Conservation (phyloP, 2,888 invertebrate genomes). For the Octodonta nipae region DNA sequence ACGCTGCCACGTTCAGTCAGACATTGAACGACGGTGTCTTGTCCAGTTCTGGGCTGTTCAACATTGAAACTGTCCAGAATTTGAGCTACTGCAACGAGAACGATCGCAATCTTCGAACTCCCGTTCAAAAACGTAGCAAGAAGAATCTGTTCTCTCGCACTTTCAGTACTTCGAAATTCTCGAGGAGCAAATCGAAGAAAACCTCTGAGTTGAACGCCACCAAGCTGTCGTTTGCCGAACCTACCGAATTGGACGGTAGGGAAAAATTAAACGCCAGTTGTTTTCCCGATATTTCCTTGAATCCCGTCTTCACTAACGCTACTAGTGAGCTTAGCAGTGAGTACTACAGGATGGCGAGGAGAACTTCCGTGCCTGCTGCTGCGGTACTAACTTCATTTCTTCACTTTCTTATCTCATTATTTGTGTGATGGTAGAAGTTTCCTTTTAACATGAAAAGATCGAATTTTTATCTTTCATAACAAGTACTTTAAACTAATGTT, state of each 20-base stretch:
- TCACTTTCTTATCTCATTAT: conserved; percentile 12
- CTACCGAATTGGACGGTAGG: conserved; percentile 17
- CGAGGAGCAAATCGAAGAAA: conserved; percentile 20
- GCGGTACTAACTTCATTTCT: conserved; percentile 36
- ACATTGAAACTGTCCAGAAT: conserved; percentile 29
- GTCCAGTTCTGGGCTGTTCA: conserved; percentile 31
- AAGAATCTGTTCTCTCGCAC: conserved; percentile 31
- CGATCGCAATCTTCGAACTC: too few species aligned
- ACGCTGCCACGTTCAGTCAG: conserved; percentile 22
- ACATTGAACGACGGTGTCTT: conserved; percentile 29
- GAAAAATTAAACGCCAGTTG: conserved; percentile 29
- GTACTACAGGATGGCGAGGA: conserved; percentile 23
- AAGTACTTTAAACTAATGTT: too few species aligned
- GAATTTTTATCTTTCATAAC: too few species aligned
- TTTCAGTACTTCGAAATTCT: conserved; percentile 31
- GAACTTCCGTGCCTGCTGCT: conserved; percentile 28
- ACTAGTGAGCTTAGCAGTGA: conserved; percentile 20
- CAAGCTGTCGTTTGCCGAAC: conserved; percentile 24
- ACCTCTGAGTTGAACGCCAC: conserved; percentile 23
- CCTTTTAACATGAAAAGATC: too few species aligned
- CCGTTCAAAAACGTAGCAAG: conserved; percentile 22
- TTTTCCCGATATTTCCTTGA: conserved; percentile 31
- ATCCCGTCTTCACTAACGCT: conserved; percentile 17
- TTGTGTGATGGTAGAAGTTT: conserved; percentile 8
- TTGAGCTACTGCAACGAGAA: conserved; percentile 18